These are phyloP conservation scores for Formicarius rufipectus DNA, from an alignment of 2,113 vertebrate genomes.

Conservation along the genomic window DNA sequence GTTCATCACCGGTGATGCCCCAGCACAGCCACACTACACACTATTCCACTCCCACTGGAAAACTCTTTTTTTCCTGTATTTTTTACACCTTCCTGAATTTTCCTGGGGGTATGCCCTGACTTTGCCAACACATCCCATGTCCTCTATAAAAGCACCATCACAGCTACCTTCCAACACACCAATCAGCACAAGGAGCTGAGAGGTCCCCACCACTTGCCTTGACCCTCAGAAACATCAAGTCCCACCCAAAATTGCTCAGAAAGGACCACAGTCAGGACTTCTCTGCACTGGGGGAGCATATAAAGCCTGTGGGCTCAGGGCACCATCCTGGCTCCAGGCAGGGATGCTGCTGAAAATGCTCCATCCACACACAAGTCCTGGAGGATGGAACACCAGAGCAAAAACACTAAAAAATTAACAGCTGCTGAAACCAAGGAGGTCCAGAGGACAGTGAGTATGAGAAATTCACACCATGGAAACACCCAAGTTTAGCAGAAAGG, in stretches of 20 bases:
- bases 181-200: fast-evolving
- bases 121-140: fast-evolving
- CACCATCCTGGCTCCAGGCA: background rate
- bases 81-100: background rate
- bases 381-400: background rate
- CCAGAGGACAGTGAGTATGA: background rate
- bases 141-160: background rate
- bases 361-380: background rate
- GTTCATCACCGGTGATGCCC: background rate
- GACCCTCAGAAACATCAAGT: background rate
- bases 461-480: background rate
- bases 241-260: background rate
- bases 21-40: background rate
- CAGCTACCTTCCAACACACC: background rate
- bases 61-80: fast-evolving
- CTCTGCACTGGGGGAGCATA: background rate
- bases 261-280: background rate
- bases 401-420: background rate
- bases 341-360: background rate
- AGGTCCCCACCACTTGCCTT: background rate
- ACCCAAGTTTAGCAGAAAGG: background rate
- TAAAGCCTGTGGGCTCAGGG: fast-evolving
- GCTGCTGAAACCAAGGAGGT: background rate
- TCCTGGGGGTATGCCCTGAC: background rate
- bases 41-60: background rate